Base-by-base conservation (phyloP, 2,888 invertebrate genomes). In the Drosophila bunnanda region DNA sequence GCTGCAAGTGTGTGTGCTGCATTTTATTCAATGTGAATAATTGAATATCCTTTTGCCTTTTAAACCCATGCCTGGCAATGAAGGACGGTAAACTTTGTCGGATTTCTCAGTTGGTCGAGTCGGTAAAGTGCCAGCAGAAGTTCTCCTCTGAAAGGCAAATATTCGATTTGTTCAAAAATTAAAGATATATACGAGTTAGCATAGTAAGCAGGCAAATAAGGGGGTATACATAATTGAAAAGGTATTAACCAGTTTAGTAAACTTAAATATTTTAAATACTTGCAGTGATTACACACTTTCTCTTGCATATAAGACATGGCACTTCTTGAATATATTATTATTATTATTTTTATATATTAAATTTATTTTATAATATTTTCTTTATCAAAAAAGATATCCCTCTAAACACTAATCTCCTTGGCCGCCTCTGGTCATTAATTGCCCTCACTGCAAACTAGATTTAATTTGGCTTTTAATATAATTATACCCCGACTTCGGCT, bases 11-110 rank as follows among this genome's bases (percentile, higher is more conserved):
- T 43, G 39, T 58, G 9, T 66, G 54, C 64, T 53, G 82, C 86
- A 85, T 79, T 85, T 82, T 75, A 79, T 79, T 82, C 77, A 85
- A 79, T 68, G 69, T 88, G 79, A 85, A 88, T 85, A 88, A 82
- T 82, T 85, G 62, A 75, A 88, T 69, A 39, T 46, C 59, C 69
- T 66, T 72, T 66, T 76, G 69, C 44, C 53, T 36, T 38, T 44
- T 44, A 48, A 59, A 46, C 25, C 15, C 9, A 15, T n/a, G 50
- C 41, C 66, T 65, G 65, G 10, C 39, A 39, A 20, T 65, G 64
- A 65, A 46, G 13, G 48, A 28, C 28, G 20, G 46, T 5, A 28
- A 34, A 65, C 41, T 41, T 56, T 50, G 48, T 28, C 39, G 38
- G 46, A 28, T 69, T 56, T 67, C 34, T 36, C 69, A 69, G 52